Evolutionary conservation across 2,797 vertebrate species (phyloP).

Genomic region (Clarias laeviceps): DNA sequence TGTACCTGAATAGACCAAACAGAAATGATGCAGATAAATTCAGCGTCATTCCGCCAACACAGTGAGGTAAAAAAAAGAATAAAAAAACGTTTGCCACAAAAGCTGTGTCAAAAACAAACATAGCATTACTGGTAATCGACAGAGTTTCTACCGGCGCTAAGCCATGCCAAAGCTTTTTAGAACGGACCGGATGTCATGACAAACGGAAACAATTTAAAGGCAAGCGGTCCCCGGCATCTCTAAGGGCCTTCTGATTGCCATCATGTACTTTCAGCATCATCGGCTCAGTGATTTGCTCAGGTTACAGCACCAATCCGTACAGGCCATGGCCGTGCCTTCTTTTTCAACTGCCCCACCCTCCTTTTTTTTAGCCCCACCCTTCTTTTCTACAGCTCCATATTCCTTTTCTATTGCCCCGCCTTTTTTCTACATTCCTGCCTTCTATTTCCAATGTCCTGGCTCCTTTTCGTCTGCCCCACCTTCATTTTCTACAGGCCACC

Average conservation of each 20-base stretch:
- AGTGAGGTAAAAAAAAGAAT: not conserved
- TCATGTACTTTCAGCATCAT: not conserved
- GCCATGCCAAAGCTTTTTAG: not conserved
- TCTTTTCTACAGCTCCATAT: too few species aligned
- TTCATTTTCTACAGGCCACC: too few species aligned
- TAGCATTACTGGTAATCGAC: not conserved
- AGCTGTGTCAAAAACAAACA: not conserved
- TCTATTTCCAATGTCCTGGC: too few species aligned
- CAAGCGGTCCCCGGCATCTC: not conserved
- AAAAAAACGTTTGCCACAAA: too few species aligned
- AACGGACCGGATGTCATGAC: not conserved
- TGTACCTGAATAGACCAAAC: not conserved
- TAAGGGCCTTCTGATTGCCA: not conserved
- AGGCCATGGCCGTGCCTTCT: not conserved
- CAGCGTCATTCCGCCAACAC: not conserved
- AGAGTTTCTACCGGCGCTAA: not conserved
- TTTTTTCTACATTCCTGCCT: too few species aligned
- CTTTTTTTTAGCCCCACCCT: too few species aligned
- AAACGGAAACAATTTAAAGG: not conserved
- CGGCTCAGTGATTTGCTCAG: not conserved
- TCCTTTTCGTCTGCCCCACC: too few species aligned
- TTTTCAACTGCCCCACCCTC: not conserved
- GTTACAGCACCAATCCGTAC: not conserved
- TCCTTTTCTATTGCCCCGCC: too few species aligned
- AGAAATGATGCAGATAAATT: not conserved